Base-by-base conservation (phyloP, 2,888 invertebrate genomes). In the Synanthedon myopaeformis region DNA sequence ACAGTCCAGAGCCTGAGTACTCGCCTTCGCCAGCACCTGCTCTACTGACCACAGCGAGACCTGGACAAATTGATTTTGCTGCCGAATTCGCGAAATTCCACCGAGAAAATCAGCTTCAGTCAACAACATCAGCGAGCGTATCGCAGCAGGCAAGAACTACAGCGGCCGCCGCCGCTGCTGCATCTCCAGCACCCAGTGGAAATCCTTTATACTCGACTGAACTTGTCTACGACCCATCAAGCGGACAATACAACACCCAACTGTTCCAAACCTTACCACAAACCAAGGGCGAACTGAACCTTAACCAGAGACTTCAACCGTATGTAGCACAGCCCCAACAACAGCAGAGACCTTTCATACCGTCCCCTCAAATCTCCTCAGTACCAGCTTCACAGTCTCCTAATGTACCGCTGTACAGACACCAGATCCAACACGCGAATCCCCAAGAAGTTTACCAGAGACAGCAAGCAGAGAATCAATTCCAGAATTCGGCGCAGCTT, bases 201-300 rank as follows among this genome's bases (percentile, higher is more conserved):
- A 89, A 91, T 61, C 93, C 93, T 55, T 89, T 94, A 54, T 94
- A 94, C 77, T 92, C 93, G 52, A 93, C 94, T 19, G 93, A 94
- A 69, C 82, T 94, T 41, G 90, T 94, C 0, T 94, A 90, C 74
- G 94, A 95, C 75, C 94, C 94, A 17, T 74, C 90, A 41, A 91
- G 92, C 62, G 94, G 94, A 52, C 91, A 92, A 66, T 94, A 94
- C 87, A 92, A 94, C 69, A 93, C 93, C 35, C 92, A 94, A 63
- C 82, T 94, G 49, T 94, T 91, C 84, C 94, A 94, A 76, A 89
- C 91, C 14, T 79, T 94, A 53, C 94, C 94, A 23, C 93, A 93
- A 76, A 91, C 91, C 50, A 89, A 90, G 59, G 92, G 92, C 58
- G 93, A 93, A 64, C 88, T 93, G 66, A 90, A 90, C 62, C 74